Evolutionary conservation across 2,797 vertebrate genomes (phyloP).

Genomic region (Periparus ater): DNA sequence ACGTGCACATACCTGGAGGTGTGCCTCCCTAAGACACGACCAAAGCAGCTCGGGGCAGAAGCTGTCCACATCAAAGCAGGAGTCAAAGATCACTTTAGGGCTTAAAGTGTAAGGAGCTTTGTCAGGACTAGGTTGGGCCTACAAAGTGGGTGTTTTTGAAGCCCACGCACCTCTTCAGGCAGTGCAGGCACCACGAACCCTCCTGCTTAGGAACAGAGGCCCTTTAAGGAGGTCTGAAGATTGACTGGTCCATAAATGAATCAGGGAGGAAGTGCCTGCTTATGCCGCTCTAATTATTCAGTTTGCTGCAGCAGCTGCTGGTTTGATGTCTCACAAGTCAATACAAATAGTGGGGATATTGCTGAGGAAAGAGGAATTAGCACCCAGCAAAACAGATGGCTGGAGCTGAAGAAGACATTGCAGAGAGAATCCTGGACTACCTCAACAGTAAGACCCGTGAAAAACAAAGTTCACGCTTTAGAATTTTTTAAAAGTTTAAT

Average conservation of each 20-base stretch:
- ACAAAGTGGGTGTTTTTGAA: neutral
- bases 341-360: neutral
- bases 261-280: neutral
- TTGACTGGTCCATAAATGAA: neutral
- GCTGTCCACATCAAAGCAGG: neutral
- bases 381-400: neutral
- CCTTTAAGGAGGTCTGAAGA: neutral
- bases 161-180: neutral
- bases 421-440: neutral
- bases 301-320: neutral
- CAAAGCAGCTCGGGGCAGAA: neutral
- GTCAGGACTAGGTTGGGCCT: neutral
- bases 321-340: neutral
- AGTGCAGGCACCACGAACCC: neutral
- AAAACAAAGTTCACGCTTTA: no score
- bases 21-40: neutral
- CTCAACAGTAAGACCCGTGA: neutral
- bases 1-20: neutral
- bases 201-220: neutral
- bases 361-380: neutral
- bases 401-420: neutral
- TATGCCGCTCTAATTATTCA: neutral
- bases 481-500: no score
- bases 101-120: neutral
- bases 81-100: neutral